Conservation (phyloP, 2,888 invertebrate species). For the Allygus modestus region DNA sequence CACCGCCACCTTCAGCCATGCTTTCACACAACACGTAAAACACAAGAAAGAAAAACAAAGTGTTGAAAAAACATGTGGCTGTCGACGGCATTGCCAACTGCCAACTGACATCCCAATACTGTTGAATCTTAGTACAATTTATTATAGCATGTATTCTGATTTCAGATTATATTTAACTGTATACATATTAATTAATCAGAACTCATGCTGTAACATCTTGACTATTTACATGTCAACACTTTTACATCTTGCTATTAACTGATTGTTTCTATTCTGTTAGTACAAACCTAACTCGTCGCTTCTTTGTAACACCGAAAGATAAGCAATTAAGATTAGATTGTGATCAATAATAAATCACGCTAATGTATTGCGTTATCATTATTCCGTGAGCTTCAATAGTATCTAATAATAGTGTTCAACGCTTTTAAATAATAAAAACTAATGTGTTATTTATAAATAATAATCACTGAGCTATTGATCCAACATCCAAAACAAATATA, state of each 20-base stretch:
- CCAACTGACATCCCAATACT: not conserved
- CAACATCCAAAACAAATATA: too few relatives aligned
- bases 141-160: not conserved
- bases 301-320: not conserved
- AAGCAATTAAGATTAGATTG: not conserved
- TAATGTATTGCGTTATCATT: too few relatives aligned
- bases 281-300: too few relatives aligned
- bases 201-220: not conserved
- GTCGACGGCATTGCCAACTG: not conserved
- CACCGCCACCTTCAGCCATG: slow-evolving; percentile 79
- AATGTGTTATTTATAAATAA: too few relatives aligned
- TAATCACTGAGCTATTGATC: too few relatives aligned
- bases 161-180: not conserved
- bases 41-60: slow-evolving; percentile 40
- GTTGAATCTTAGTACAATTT: not conserved
- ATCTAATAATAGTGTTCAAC: too few relatives aligned
- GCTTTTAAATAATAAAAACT: too few relatives aligned
- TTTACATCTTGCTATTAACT: too few relatives aligned
- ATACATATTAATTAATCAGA: not conserved
- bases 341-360: not conserved
- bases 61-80: slow-evolving; percentile 8
- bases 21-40: slow-evolving; percentile 63
- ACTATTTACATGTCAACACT: too few relatives aligned
- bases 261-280: too few relatives aligned
- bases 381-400: too few relatives aligned